Evolutionary conservation across 2,888 invertebrate genomes (phyloP), one percentile per base, ranked within the genome.

Genomic region (Dorcus parallelipipedus): DNA sequence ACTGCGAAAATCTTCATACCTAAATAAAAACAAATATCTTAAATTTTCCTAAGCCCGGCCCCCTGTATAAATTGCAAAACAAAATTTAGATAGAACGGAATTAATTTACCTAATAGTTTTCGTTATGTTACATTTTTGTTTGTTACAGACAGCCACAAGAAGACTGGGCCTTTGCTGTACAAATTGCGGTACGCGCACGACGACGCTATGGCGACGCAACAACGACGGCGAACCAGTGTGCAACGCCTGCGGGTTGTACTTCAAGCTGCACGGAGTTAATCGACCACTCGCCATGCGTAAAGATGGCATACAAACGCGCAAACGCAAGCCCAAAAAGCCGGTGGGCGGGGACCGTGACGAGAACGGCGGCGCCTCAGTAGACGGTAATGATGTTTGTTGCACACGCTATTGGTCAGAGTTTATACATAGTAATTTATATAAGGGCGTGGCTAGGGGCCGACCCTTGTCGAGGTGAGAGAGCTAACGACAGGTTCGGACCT

Each of bases 171-270:
- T 97, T 66, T 89, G 90, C 76, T 98, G 97, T 81, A 95, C 96
- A 64, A 98, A 98, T 82, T 98, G 97, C 79, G 92, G 94, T 60
- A 98, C 98, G n/a, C 87, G 93, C 59, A 94, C 93, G 70, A 99
- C 99, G 48, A 98, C 98, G 20, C 84, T 99, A 54, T 99, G 99
- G 98, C 85, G 99, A 56, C 87, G 99, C 65, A 98, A 98, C 83
- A 91, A 95, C 80, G 95, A 96, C 75, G 98, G 98, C 49, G 97
- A 98, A 79, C 97, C 98, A 0, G 98, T 99, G 43, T 98, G 98
- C 83, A 97, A 98, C 82, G 97, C 97, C 9, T 97, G 97, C 78
- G 97, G 97, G 0, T 85, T 97, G 52, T 97, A 97, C 82, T 97
- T 90, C 81, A 97, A 97, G 79, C 83, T 97, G 64, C 97, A 97